phyloP scores from a whole-genome alignment of 2,888 invertebrate genomes.

The Scaptomyza caliginosa region DNA sequence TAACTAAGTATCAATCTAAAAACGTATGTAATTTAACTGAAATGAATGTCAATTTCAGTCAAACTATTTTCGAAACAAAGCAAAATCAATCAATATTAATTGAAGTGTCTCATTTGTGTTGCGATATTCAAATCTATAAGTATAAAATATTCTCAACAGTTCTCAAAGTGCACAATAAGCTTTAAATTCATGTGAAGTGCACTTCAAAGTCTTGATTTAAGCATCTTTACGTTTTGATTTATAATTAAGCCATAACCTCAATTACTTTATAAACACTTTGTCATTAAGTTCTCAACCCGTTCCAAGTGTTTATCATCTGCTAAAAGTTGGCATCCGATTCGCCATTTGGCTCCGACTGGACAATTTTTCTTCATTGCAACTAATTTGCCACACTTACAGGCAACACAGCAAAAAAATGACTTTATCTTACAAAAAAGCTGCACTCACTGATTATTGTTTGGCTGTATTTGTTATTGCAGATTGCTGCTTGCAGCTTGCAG shows the following conservation, averaged over 20 bases:
- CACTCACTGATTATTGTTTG: slow-evolving; percentile 22
- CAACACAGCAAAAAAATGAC: slow-evolving; percentile 58
- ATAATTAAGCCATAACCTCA: slow-evolving; percentile 3
- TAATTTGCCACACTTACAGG: slow-evolving; percentile 60
- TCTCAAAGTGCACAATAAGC: background rate
- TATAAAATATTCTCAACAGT: background rate
- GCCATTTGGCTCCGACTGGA: slow-evolving; percentile 17
- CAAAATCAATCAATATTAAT: background rate
- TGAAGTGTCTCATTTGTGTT: background rate
- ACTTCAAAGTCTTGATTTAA: background rate
- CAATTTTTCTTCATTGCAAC: slow-evolving; percentile 49
- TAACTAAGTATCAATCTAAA: too few species aligned
- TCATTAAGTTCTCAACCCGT: slow-evolving; percentile 11
- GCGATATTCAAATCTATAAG: background rate
- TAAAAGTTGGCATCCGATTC: slow-evolving; percentile 19
- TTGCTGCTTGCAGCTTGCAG: slow-evolving; percentile 1
- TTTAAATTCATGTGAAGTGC: background rate
- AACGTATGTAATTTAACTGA: too few species aligned
- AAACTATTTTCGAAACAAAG: too few species aligned
- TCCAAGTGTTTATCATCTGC: slow-evolving; percentile 21
- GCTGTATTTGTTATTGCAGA: background rate
- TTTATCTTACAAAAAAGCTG: slow-evolving; percentile 56
- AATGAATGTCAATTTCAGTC: too few species aligned
- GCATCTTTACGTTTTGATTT: background rate
- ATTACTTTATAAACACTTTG: slow-evolving; percentile 13